Conservation (phyloP, 2,888 invertebrate species). For the Balanococcus diminutus region DNA sequence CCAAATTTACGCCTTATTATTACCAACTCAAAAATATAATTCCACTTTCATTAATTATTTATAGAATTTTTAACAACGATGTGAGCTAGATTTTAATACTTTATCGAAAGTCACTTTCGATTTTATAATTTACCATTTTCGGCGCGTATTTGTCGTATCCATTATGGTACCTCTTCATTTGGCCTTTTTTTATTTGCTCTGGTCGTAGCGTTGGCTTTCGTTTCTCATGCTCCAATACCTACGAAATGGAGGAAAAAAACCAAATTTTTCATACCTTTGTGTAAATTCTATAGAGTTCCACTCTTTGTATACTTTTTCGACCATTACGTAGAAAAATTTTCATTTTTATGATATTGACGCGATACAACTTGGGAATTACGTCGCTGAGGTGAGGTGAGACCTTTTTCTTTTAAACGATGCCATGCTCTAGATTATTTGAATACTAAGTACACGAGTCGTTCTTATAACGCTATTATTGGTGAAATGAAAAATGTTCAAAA, state of each 20-base stretch:
- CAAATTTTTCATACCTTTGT: not conserved
- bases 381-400: not conserved
- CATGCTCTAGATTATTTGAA: not conserved
- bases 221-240: not conserved
- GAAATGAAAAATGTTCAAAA: too few species aligned
- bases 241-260: not conserved
- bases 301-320: not conserved
- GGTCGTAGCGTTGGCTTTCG: too few species aligned
- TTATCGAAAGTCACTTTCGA: not conserved
- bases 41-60: conserved; percentile 31
- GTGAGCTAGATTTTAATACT: conserved; percentile 19
- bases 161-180: not conserved
- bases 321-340: not conserved
- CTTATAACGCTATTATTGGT: too few species aligned
- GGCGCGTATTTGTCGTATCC: conserved; percentile 1
- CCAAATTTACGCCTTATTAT: not conserved
- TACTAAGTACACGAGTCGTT: too few species aligned
- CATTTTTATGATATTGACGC: not conserved
- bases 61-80: conserved; percentile 32
- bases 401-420: not conserved
- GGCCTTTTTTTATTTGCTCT: not conserved
- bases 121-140: conserved; percentile 37
- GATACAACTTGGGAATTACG: not conserved
- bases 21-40: not conserved
- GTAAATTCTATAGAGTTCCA: not conserved